Base-by-base conservation (phyloP, 2,797 vertebrate genomes). In the Bovichtus diacanthus region DNA sequence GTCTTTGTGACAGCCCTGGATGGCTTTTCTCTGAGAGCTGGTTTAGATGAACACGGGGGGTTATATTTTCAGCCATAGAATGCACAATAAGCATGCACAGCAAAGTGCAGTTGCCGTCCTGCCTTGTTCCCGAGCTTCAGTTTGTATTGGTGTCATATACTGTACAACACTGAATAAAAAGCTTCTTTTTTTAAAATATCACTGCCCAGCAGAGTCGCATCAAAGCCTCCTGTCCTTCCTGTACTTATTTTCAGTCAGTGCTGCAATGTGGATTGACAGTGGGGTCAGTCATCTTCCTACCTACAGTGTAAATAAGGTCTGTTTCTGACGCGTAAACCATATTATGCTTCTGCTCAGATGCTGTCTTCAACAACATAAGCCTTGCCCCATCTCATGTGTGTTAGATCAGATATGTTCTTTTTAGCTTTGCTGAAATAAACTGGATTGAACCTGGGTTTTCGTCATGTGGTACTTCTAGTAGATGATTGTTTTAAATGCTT, bases 371-470 rank as follows among this genome's bases (percentile, higher is more conserved):
- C 87, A 91, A 88, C 79, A 55, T 50, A 84, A 74, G 86, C 88
- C 85, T 91, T 86, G 73, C 78, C 85, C 81, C 78, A 68, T 82
- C 55, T 85, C 62, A 64, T 68, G 70, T 79, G 76, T 91, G 82
- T 82, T 88, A 76, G 82, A 62, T 76, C 81, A 78, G 73, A 84
- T 39, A 9, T 85, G 67, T 90, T 90, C 78, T 88, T 89, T 91
- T 90, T 87, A 87, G 88, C 90, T 90, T 92, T 87, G 89, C 86
- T 81, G 77, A 88, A 94, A 93, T 93, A 91, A 94, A 87, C 86
- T 88, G 76, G 86, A 89, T 72, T 87, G 49, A 88, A 89, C 85
- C 54, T 80, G 83, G 53, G 21, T 41, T 61, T 60, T 64, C 67
- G 75, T 87, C 36, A 2, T 81, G 65, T 91, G 76, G 11, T 89